Conservation (phyloP, 2,113 vertebrate species). For the Aldabrachelys gigantea region DNA sequence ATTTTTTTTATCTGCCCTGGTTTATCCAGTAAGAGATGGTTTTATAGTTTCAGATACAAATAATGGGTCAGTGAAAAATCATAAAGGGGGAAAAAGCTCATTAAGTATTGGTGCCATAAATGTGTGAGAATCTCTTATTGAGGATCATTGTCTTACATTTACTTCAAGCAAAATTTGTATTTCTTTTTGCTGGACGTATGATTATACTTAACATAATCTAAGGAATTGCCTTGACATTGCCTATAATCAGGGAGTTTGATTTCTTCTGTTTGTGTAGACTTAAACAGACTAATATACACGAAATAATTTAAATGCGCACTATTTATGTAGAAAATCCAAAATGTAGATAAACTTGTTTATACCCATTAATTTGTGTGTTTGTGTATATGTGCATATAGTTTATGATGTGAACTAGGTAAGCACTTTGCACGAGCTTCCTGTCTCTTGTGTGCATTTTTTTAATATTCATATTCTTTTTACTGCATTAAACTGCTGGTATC, state of each 20-base stretch:
- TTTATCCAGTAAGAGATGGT: not conserved
- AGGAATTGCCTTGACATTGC: not conserved
- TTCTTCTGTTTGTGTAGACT: not conserved
- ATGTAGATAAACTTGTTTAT: not conserved
- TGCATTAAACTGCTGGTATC: not conserved
- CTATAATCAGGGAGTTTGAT: not conserved
- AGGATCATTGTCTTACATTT: not conserved
- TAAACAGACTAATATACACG: not conserved
- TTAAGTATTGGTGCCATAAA: not conserved
- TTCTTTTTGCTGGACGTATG: not conserved
- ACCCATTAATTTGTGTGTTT: not conserved
- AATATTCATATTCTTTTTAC: not conserved
- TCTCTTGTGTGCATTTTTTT: not conserved
- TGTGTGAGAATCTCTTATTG: not conserved
- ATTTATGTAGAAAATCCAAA: not conserved
- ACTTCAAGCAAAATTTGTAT: not conserved
- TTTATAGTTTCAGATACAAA: not conserved
- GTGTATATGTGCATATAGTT: not conserved
- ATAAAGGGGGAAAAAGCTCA: not conserved
- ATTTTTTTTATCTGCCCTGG: not conserved
- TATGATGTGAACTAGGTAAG: not conserved
- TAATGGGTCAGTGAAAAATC: not conserved
- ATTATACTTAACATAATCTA: not conserved
- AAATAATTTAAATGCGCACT: not conserved
- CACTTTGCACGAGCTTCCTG: not conserved